Evolutionary conservation across 2,113 vertebrate species (phyloP), one percentile per base, ranked within the genome.

Genomic region (Peromyscus polionotus): DNA sequence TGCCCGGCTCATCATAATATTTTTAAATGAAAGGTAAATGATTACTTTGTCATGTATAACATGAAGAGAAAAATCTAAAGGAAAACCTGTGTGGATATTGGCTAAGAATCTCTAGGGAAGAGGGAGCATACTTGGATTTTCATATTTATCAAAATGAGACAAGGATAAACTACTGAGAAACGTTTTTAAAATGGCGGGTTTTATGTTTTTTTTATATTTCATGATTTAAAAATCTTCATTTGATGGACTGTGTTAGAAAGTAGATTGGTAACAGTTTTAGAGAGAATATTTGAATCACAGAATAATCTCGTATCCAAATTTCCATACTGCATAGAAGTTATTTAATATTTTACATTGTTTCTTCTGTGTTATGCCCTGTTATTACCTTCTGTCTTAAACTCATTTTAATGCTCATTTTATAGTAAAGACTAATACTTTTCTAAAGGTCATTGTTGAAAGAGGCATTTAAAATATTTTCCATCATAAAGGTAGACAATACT

Each of bases 371-470:
- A 51, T 76, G 48, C 42, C 2, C 11, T 83, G 16, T 61, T 17
- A 68, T 36, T 75, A 72, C 70, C 80, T 81, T 80, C 54, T 87
- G 51, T 11, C 2, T 48, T 72, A 77, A 59, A 51, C 61, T 11
- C 26, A 5, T 80, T 10, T 5, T 63, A 33, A 24, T 4, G 39
- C 9, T 26, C 31, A 22, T 80, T 95, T 96, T 19, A 0, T 79
- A 63, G 39, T 39, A 87, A 0, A 61, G 72, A 86, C 26, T 39
- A 14, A 67, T 36, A 51, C 12, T 11, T 57, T 73, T 72, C 11
- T 87, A n/a, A 93, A 95, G 63, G 42, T 7, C 72, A 42, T 88
- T 87, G 17, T 91, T 80, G 63, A 42, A 61, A 75, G 93, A 95
- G 84, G 20, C 76, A 84, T 88, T 92, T 16, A 31, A 91, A 70